These are phyloP conservation scores for Acipenser oxyrinchus DNA, from an alignment of 2,797 vertebrate species.

Conservation along the genomic window DNA sequence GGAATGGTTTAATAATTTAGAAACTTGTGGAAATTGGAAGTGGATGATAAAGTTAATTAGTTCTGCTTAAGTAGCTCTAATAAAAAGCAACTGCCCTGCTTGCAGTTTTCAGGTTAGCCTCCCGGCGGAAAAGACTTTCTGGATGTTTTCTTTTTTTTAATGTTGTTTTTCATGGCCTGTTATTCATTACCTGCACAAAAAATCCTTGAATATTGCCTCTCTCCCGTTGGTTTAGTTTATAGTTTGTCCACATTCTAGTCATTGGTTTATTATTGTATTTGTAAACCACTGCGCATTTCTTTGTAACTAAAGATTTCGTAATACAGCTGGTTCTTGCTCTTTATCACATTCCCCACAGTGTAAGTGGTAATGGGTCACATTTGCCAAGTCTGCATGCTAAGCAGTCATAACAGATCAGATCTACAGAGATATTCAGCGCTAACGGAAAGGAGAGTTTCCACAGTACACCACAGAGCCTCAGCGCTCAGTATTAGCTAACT, in stretches of 20 bases:
- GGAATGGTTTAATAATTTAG: not conserved
- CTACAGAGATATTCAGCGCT: constrained; percentile 27
- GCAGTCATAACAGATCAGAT: constrained; percentile 64
- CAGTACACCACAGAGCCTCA: constrained; percentile 16
- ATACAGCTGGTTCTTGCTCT: constrained; percentile 55
- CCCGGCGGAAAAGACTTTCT: not conserved
- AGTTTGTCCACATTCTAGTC: constrained; percentile 29
- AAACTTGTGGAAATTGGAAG: constrained; percentile 1
- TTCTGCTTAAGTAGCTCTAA: constrained; percentile 4
- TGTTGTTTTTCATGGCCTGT: too few species aligned
- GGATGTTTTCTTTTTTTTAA: too few species aligned
- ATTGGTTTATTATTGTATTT: constrained; percentile 56
- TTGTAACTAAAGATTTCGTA: constrained; percentile 47
- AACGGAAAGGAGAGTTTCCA: constrained; percentile 17
- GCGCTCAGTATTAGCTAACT: constrained; percentile 21
- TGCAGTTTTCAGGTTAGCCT: not conserved
- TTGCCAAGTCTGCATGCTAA: constrained; percentile 49
- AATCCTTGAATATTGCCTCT: too few species aligned
- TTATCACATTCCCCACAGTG: constrained; percentile 56
- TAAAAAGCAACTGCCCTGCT: not conserved
- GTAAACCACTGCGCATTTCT: constrained; percentile 36
- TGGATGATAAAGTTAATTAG: constrained; percentile 4
- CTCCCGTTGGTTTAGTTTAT: constrained; percentile 13
- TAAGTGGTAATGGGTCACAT: constrained; percentile 43
- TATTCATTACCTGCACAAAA: too few species aligned